Percentiles rank a stretch among this genome's conserved stretches.
Conservation (phyloP, 2,888 invertebrate species). For the Ptychoptera contaminata region DNA sequence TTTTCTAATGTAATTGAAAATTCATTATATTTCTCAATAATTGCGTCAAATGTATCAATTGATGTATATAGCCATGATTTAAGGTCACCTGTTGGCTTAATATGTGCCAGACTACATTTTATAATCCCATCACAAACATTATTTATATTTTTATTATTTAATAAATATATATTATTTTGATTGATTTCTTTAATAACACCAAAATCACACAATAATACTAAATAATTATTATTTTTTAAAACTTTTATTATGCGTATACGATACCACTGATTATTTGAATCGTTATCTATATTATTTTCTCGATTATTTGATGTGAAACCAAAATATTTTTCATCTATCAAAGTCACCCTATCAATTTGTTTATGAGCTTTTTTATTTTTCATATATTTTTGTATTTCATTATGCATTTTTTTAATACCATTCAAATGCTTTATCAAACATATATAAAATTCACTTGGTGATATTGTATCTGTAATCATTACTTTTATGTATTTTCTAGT, state of each 20-base stretch:
- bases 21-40: slow-evolving; percentile 34
- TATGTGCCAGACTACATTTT: slow-evolving; percentile 51
- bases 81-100: slow-evolving; percentile 49
- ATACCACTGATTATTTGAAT: slow-evolving; percentile 42
- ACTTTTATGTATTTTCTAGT: background rate
- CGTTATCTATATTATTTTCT: slow-evolving; percentile 32
- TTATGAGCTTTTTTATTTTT: too few relatives aligned
- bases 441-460: slow-evolving; percentile 45
- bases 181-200: slow-evolving; percentile 40
- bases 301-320: slow-evolving; percentile 23
- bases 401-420: slow-evolving; percentile 33
- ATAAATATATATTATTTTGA: slow-evolving; percentile 29
- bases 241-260: slow-evolving; percentile 32
- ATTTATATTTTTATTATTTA: slow-evolving; percentile 35
- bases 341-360: too few relatives aligned
- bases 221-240: slow-evolving; percentile 27
- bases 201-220: slow-evolving; percentile 47
- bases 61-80: slow-evolving; percentile 25
- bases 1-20: background rate
- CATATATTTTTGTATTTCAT: slow-evolving; percentile 34
- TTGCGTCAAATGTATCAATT: slow-evolving; percentile 40
- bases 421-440: slow-evolving; percentile 33
- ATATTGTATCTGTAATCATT: slow-evolving; percentile 31
- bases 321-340: background rate
- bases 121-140: slow-evolving; percentile 40